A percentile compares a stretch with the other conserved stretches of the same genome.
Evolutionary conservation across 64 coral and sea anemone species (phyloP).

Genomic region (Montipora capricornis): DNA sequence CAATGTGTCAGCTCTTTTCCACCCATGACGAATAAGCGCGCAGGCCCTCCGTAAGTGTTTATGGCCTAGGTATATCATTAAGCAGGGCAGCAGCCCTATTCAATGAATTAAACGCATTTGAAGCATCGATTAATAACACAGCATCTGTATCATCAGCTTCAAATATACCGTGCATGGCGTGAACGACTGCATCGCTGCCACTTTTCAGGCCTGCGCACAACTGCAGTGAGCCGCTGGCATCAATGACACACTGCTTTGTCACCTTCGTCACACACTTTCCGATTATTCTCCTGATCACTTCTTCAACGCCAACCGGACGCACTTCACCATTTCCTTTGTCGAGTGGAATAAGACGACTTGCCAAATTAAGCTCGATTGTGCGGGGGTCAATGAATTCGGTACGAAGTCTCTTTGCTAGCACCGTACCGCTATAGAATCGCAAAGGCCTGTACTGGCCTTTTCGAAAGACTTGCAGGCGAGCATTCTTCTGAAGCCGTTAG

Average conservation of each 20-base stretch:
- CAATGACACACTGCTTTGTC: conserved; percentile 13
- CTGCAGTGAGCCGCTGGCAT: conserved; percentile 17
- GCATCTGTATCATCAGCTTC: not conserved
- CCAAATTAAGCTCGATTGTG: too few species aligned
- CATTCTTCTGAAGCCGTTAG: too few species aligned
- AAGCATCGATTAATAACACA: conserved; percentile 12
- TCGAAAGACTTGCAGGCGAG: too few species aligned
- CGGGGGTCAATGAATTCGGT: too few species aligned
- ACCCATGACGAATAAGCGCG: not conserved
- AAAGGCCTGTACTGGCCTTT: not conserved
- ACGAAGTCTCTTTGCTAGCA: too few species aligned
- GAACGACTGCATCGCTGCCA: not conserved
- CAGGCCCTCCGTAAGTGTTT: not conserved
- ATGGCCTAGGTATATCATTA: not conserved
- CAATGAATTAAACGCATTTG: conserved; percentile 13
- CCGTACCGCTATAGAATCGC: too few species aligned
- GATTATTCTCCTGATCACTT: not conserved
- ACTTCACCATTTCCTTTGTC: too few species aligned
- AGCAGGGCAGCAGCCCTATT: not conserved
- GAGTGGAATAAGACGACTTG: too few species aligned
- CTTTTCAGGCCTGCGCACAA: not conserved
- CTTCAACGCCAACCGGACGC: not conserved
- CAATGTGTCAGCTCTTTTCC: not conserved
- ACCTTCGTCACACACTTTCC: conserved; percentile 3
- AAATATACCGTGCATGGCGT: conserved; percentile 5